phyloP scores from a whole-genome alignment of 1,140 invertebrate genomes.

The Mycetomoellerius zeteki region DNA sequence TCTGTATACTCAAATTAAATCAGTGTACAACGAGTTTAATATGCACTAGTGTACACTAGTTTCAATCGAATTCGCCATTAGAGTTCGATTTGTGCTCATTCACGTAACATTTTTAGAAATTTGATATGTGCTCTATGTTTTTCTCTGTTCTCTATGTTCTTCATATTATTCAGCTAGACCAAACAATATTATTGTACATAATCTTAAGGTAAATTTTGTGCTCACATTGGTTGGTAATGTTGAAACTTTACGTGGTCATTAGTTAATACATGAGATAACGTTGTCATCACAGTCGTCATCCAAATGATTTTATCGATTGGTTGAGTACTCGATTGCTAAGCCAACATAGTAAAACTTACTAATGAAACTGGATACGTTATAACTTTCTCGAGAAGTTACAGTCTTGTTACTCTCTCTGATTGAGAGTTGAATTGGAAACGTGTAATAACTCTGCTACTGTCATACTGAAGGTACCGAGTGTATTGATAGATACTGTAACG shows the following conservation, averaged over 20 bases:
- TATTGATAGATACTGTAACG: not conserved
- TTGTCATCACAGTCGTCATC: constrained; percentile 4
- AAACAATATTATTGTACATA: not conserved
- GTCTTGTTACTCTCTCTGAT: too few relatives aligned
- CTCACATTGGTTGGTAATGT: not conserved
- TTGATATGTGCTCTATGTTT: not conserved
- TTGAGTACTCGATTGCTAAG: not conserved
- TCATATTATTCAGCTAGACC: not conserved
- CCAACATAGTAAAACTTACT: constrained; percentile 36
- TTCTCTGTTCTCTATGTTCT: not conserved
- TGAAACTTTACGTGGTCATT: not conserved
- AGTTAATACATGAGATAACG: constrained; percentile 28
- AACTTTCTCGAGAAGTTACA: constrained; percentile 19
- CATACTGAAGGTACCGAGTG: constrained; percentile 2
- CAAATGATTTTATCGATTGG: constrained; percentile 11
- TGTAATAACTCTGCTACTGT: constrained; percentile 16
- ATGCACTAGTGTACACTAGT: too few relatives aligned
- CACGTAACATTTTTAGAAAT: not conserved
- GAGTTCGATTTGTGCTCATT: not conserved
- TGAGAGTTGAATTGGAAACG: constrained; percentile 60
- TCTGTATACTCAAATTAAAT: too few relatives aligned
- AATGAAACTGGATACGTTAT: constrained; percentile 41
- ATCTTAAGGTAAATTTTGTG: not conserved
- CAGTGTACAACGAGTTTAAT: too few relatives aligned
- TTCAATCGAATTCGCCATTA: too few relatives aligned